Evolutionary conservation across 2,113 vertebrate genomes (phyloP), one percentile per base, ranked within the genome.

Genomic region (Epinephelus fuscoguttatus): DNA sequence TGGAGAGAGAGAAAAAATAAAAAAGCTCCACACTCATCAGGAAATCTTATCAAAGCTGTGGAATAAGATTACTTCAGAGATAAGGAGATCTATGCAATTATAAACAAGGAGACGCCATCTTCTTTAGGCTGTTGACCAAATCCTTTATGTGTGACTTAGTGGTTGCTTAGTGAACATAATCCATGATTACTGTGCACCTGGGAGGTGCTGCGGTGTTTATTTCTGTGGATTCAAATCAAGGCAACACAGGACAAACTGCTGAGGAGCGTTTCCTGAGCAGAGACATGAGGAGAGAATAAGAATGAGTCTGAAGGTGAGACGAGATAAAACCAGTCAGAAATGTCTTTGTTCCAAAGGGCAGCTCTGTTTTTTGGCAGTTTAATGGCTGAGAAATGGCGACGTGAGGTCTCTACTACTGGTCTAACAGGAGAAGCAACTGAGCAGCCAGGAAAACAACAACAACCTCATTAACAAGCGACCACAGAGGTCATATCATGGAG

Each of bases 21-120:
- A 63, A 89, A 90, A 81, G 63, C 45, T 71, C 57, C 81, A 47
- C 74, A 67, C n/a, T 88, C 82, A 82, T 92, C 86, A 63, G 55
- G 49, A 91, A 87, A 87, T 86, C 81, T 68, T 33, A 89, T 84
- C 80, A 78, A 74, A 79, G 25, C 17, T 52, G 18, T 18, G 68
- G 64, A 57, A 88, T 45, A 57, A 84, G 88, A 93, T 94, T 83
- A 84, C 1, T 9, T 4, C 66, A 3, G 40, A 82, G 87, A 93
- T 91, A 84, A 92, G 82, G 92, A 85, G 82, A 92, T 94, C 81
- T 60, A 59, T 74, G 85, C 56, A 84, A 85, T 91, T 80, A 90
- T 59, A 80, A 83, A 82, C 62, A 47, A 79, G 69, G 76, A 87
- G 76, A 62, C 19, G 75, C 37, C 15, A 45, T 62, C 60, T 88